These are phyloP conservation scores for Drosophila neonasuta DNA, from an alignment of 2,888 invertebrate genomes.

Conservation along the genomic window DNA sequence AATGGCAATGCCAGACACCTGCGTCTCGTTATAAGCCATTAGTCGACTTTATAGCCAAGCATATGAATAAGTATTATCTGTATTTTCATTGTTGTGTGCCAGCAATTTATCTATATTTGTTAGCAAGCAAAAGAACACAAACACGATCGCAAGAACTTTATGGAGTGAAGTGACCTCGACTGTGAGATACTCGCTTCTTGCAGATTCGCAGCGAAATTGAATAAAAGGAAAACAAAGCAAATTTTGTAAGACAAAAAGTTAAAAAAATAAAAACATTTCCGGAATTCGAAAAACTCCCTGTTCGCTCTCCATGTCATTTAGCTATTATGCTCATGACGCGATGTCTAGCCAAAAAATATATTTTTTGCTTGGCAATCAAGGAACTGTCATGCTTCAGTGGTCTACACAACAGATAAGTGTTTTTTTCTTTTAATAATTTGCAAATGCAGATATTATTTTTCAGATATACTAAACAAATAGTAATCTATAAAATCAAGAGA, in stretches of 20 bases:
- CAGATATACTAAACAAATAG: no score
- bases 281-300: background rate
- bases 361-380: background rate
- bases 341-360: background rate
- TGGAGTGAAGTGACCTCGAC: background rate
- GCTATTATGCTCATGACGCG: background rate
- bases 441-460: background rate
- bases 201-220: background rate
- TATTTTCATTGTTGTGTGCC: conserved; percentile 24
- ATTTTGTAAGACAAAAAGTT: background rate
- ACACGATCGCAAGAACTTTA: conserved; percentile 6
- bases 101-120: conserved; percentile 63
- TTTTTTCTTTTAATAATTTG: background rate
- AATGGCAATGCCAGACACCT: conserved; percentile 69
- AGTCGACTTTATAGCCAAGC: conserved; percentile 4
- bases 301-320: background rate
- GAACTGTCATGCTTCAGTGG: background rate
- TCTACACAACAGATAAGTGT: background rate
- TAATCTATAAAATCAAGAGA: no score
- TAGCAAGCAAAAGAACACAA: conserved; percentile 33
- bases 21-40: conserved; percentile 37
- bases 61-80: background rate
- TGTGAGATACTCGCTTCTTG: conserved; percentile 12
- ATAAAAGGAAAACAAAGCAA: background rate
- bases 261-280: background rate